Conservation (phyloP, 2,888 invertebrate species). For the Trissolcus brochymenae region DNA sequence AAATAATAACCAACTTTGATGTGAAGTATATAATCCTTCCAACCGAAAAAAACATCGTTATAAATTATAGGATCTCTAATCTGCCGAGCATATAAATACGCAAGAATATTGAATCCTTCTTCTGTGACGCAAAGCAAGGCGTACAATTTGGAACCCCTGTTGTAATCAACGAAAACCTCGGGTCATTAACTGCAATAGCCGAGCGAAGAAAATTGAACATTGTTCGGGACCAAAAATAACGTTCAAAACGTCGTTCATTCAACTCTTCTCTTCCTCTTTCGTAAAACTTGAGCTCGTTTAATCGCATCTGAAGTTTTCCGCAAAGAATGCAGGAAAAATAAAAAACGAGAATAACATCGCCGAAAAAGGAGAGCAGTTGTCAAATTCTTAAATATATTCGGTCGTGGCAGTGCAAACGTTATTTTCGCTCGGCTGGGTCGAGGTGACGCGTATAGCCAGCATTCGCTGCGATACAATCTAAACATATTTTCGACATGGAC, state of each 20-base stretch:
- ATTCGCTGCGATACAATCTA: slow-evolving; percentile 49
- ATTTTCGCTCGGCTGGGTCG: slow-evolving; percentile 5
- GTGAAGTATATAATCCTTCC: too few relatives aligned
- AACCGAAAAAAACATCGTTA: too few relatives aligned
- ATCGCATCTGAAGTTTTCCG: too few relatives aligned
- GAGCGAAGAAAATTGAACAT: not conserved
- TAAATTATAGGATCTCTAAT: too few relatives aligned
- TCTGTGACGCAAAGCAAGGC: not conserved
- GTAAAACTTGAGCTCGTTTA: too few relatives aligned
- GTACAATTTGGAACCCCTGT: not conserved
- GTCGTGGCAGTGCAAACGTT: slow-evolving; percentile 3
- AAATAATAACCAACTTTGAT: too few relatives aligned
- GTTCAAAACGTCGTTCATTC: too few relatives aligned
- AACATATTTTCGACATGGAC: slow-evolving; percentile 68
- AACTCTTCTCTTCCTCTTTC: too few relatives aligned
- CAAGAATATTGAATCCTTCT: too few relatives aligned
- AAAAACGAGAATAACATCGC: not conserved
- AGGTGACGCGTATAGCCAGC: slow-evolving; percentile 23
- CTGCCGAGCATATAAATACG: too few relatives aligned
- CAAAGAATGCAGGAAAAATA: not conserved
- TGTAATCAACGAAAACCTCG: not conserved
- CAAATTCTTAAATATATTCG: not conserved
- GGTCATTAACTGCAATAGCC: slow-evolving; percentile 1
- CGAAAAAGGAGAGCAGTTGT: not conserved
- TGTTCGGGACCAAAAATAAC: not conserved